These are phyloP conservation scores for Globodera ellingtonae DNA, from an alignment of 1,140 invertebrate species.

Conservation along the genomic window DNA sequence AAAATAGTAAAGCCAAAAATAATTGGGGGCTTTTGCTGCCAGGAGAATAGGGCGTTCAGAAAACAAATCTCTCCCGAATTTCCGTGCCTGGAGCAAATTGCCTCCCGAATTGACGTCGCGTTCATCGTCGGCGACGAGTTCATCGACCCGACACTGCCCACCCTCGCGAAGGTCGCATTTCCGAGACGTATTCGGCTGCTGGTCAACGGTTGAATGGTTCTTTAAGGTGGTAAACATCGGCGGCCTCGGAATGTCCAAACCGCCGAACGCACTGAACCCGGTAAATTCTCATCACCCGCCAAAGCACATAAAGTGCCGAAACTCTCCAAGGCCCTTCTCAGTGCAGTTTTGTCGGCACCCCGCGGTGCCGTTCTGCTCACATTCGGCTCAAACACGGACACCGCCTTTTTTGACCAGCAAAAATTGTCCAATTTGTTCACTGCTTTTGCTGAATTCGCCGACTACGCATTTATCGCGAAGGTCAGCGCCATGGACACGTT, in stretches of 20 bases:
- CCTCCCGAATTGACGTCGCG: conserved; percentile 26
- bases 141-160: conserved; percentile 43
- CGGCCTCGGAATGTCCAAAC: conserved; percentile 25
- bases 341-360: conserved; percentile 28
- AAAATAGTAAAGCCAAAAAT: conserved; percentile 1
- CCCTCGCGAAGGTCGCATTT: conserved; percentile 34
- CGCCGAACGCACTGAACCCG: conserved; percentile 3
- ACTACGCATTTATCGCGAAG: conserved; percentile 52
- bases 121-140: conserved; percentile 47
- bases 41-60: conserved; percentile 44
- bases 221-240: conserved; percentile 30
- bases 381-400: conserved; percentile 41
- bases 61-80: conserved; percentile 42
- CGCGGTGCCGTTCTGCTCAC: conserved; percentile 43
- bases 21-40: background rate
- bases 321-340: conserved; percentile 18
- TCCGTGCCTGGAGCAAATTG: conserved; percentile 34
- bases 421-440: conserved; percentile 35
- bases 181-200: background rate
- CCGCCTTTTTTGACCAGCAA: conserved; percentile 18
- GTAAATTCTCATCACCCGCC: background rate
- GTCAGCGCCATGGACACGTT: conserved; percentile 35
- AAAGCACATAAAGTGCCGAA: background rate
- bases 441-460: conserved; percentile 41
- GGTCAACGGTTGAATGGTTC: no score